Evolutionary conservation across 2,797 vertebrate genomes (phyloP).

Genomic region (Pelodytes ibericus): DNA sequence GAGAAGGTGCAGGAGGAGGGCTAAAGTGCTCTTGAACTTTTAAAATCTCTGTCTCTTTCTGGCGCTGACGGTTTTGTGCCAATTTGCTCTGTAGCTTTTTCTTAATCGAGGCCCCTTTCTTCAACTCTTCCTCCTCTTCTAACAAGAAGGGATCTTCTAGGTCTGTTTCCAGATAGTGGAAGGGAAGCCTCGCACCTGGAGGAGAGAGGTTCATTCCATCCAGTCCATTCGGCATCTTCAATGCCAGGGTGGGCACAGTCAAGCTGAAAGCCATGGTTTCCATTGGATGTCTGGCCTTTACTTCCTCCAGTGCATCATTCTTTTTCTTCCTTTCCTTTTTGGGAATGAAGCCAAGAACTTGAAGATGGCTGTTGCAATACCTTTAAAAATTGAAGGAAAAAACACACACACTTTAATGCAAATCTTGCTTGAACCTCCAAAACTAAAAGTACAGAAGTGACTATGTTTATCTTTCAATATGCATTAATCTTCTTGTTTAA

Average conservation of each 20-base stretch:
- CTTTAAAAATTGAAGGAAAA: constrained; percentile 74
- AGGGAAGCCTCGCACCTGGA: constrained; percentile 85
- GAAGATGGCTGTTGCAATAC: constrained; percentile 99
- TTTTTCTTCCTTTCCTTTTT: constrained; percentile 99
- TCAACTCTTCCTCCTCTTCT: constrained; percentile 86
- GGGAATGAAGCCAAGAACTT: constrained; percentile 98
- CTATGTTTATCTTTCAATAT: no score
- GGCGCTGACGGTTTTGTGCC: constrained; percentile 86
- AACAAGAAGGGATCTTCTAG: constrained; percentile 96
- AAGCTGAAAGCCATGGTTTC: constrained; percentile 96
- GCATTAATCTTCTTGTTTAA: no score
- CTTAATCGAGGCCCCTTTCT: constrained; percentile 85
- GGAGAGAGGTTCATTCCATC: constrained; percentile 92
- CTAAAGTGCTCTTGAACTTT: constrained; percentile 96
- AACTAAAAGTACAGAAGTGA: no score
- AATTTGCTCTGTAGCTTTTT: constrained; percentile 91
- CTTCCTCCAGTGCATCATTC: constrained; percentile 91
- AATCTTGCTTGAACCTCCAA: no score
- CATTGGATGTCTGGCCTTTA: constrained; percentile 88
- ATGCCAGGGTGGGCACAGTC: constrained; percentile 90
- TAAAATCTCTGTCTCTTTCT: constrained; percentile 83
- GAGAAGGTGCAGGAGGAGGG: constrained; percentile 81
- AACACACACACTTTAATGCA: neutral
- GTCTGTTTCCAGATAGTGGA: constrained; percentile 87
- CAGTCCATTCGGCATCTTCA: constrained; percentile 93